Evolutionary conservation across 2,797 vertebrate genomes (phyloP), one percentile per base, ranked within the genome.

Genomic region (Nannoperca australis): DNA sequence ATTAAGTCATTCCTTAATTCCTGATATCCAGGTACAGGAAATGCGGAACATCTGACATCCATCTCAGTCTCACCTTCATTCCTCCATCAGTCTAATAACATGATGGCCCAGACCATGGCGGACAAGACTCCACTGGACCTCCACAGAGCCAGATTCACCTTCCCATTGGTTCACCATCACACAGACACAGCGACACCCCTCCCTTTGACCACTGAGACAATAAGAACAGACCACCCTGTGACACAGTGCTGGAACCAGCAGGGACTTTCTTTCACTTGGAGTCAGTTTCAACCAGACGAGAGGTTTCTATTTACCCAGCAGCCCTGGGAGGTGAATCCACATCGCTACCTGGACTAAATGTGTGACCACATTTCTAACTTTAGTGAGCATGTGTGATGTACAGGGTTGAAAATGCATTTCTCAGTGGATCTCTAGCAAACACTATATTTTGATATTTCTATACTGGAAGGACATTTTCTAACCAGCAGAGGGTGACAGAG

Each of bases 401-500:
- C 53, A 60, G 14, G 34, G 18, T 20, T 49, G 40, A 56, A 11
- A 22, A 14, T 59, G 32, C 2, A 44, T 49, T 34, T 61, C 27
- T 42, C 5, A 55, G 2, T 47, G n/a, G 1, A 24, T n/a, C 14
- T 14, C 14, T 18, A 30, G 15, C 14, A 62, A 62, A 27, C 14
- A 6, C 3, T 36, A 7, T 0, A 4, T 1, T 15, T 36, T 34
- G 12, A 49, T 14, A 51, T 55, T 55, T 54, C 2, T 5, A 12
- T 44, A 62, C 63, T 70, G 50, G 12, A 79, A 40, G 2, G 47
- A 64, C 53, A 68, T 1, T 10, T 70, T 72, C 2, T 44, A 24
- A 18, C 78, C 94, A 92, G 81, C 76, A 95, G 95, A 89, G 92
- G 93, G 93, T 82, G 88, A 89, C 90, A 95, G 51, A 93, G 34